Evolutionary conservation across 1,140 invertebrate species (phyloP), one percentile per base, ranked within the genome.

Genomic region (Drosophila nigromelanica): DNA sequence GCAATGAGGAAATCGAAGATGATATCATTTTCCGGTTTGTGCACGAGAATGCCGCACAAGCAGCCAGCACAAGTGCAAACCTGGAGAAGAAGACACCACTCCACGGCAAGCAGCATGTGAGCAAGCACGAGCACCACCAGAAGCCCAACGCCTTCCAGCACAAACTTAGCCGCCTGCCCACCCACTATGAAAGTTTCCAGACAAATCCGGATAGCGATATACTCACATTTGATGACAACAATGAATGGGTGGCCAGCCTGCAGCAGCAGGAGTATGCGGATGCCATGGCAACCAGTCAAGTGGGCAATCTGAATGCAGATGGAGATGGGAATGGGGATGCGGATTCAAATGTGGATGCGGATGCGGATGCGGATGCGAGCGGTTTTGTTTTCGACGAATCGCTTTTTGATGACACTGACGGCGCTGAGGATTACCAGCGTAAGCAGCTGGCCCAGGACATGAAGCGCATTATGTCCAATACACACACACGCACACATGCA

Each of bases 391-490:
- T 91, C 37, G 90, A 91, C 18, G 83, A 90, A n/a, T 70, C 80
- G 0, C 55, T 90, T 7, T 91, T 91, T 37, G 83, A 91, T 54
- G 71, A 68, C 14, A 71, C 63, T 5, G 86, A 86, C 50, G 82
- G 82, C n/a, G 78, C 86, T 5, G 80, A 91, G 40, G 82, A 90
- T 21, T 90, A 90, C 40, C 90, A 91, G 27, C 78, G 89, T 21
- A 92, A 92, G 52, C 89, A 91, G 54, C 58, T 92, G n/a, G 79
- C 80, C 6, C 79, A 90, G 56, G 90, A 92, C 48, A 92, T 92
- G 91, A 75, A 87, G 54, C 91, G 91, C 18, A 92, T 92, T 33
- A 90, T 92, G 89, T 90, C 86, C 40, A 92, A 92, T 48, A 83
- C 76, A 18, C 77, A 86, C 39, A 62, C 64, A 10, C 69, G 76